phyloP scores from a whole-genome alignment of 2,113 vertebrate genomes.

The Anseranas semipalmata region DNA sequence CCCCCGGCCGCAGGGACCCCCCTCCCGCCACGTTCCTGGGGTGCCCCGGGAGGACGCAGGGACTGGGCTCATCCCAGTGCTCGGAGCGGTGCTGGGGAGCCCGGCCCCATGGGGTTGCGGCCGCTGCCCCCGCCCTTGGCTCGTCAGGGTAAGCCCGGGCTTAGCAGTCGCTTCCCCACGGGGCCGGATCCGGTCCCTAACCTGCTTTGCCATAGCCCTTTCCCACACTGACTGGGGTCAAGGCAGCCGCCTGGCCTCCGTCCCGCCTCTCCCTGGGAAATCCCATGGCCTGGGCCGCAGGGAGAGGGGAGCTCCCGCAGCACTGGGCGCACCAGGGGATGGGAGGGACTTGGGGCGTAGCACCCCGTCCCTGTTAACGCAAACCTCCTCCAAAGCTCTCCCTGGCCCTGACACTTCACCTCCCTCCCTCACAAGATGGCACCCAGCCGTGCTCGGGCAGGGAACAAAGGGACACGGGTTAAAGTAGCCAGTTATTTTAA shows the following conservation, averaged over 20 bases:
- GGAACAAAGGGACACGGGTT: conserved; percentile 19
- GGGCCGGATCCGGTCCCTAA: neutral
- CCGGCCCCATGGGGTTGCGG: neutral
- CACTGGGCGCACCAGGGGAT: too few species aligned
- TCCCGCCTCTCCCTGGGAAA: neutral
- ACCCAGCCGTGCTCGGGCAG: neutral
- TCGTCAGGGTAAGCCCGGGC: neutral
- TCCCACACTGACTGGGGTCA: conserved; percentile 25
- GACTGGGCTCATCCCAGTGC: too few species aligned
- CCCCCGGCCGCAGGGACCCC: conserved; percentile 24
- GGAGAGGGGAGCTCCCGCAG: neutral
- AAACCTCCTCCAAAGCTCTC: neutral
- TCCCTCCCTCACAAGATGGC: conserved; percentile 1
- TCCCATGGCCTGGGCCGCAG: neutral
- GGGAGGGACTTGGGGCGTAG: rapidly evolving
- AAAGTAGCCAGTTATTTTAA: conserved; percentile 62
- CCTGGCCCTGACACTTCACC: neutral
- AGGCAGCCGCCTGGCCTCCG: neutral
- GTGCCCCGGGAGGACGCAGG: neutral
- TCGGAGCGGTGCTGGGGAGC: neutral
- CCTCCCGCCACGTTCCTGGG: neutral
- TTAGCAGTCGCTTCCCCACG: neutral
- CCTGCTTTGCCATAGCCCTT: neutral
- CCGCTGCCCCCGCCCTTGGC: neutral
- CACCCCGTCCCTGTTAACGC: neutral